Percentiles rank a stretch among this genome's conserved stretches.
These are phyloP conservation scores for Stichodactyla helianthus DNA, from an alignment of 64 coral and sea anemone species.

Conservation along the genomic window DNA sequence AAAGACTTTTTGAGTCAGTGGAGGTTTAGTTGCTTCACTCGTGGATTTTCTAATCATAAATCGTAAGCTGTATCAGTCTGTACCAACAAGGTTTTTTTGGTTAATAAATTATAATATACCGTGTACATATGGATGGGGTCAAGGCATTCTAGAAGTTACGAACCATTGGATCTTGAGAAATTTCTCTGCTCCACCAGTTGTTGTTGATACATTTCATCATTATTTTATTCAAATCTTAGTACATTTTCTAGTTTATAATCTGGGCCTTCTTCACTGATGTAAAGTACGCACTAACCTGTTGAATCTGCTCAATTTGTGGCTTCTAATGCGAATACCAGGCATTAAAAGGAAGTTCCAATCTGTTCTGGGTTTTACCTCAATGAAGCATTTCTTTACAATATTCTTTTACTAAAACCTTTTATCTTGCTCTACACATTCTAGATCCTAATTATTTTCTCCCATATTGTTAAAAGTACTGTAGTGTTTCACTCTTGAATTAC, in stretches of 20 bases:
- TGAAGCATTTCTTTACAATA: not conserved
- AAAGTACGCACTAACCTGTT: not conserved
- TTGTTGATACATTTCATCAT: not conserved
- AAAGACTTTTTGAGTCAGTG: not conserved
- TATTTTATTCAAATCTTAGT: not conserved
- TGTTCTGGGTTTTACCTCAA: not conserved
- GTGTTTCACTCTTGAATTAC: not conserved
- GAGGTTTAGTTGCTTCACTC: not conserved
- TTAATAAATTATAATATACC: not conserved
- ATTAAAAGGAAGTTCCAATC: slow-evolving; percentile 5
- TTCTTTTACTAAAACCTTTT: not conserved
- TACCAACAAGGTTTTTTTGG: not conserved
- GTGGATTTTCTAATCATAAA: not conserved
- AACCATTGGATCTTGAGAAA: not conserved
- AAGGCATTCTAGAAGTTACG: not conserved
- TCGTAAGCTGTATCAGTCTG: not conserved
- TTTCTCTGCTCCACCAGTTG: not conserved
- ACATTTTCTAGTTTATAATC: not conserved
- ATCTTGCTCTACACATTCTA: not conserved
- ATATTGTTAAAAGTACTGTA: not conserved
- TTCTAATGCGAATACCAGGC: not conserved
- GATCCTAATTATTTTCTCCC: not conserved
- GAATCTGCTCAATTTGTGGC: not conserved
- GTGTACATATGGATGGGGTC: not conserved
- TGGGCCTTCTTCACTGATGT: not conserved